These are phyloP conservation scores for Drosophila tropicalis DNA, from an alignment of 1,140 invertebrate species.

Conservation along the genomic window DNA sequence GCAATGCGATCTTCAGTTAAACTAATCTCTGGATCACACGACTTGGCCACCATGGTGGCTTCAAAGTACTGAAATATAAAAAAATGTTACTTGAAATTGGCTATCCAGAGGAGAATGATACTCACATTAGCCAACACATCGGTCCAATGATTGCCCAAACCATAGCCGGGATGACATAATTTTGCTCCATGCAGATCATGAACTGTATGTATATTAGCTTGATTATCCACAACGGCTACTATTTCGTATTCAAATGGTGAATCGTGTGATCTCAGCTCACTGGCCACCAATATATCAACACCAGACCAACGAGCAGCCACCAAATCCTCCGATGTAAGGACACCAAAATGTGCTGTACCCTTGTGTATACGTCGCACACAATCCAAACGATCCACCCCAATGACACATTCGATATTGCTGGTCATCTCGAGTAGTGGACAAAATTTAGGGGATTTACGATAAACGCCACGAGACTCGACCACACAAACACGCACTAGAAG, in stretches of 20 bases:
- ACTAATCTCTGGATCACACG: slow-evolving; percentile 87
- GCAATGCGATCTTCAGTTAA: slow-evolving; percentile 89
- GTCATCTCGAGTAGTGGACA: slow-evolving; percentile 86
- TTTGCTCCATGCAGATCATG: slow-evolving; percentile 87
- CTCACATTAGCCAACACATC: slow-evolving; percentile 87
- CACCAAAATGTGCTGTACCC: slow-evolving; percentile 91
- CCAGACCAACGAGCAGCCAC: slow-evolving; percentile 88
- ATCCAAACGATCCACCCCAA: slow-evolving; percentile 88
- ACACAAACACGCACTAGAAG: slow-evolving; percentile 87
- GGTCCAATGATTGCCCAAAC: slow-evolving; percentile 87
- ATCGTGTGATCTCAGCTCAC: slow-evolving; percentile 86
- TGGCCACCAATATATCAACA: slow-evolving; percentile 87
- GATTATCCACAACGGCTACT: slow-evolving; percentile 88
- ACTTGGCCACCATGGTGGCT: slow-evolving; percentile 86
- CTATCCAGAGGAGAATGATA: not conserved
- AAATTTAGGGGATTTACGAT: slow-evolving; percentile 85
- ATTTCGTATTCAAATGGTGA: slow-evolving; percentile 86
- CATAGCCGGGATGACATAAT: slow-evolving; percentile 90
- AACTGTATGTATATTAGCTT: slow-evolving; percentile 81
- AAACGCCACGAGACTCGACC: slow-evolving; percentile 86
- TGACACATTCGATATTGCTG: slow-evolving; percentile 86
- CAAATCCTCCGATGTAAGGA: slow-evolving; percentile 92
- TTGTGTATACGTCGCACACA: slow-evolving; percentile 90
- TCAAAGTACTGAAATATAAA: slow-evolving; percentile 87
- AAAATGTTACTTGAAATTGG: not conserved